Evolutionary conservation across 2,888 invertebrate genomes (phyloP), one percentile per base, ranked within the genome.

Genomic region (Galerucella calmariensis): DNA sequence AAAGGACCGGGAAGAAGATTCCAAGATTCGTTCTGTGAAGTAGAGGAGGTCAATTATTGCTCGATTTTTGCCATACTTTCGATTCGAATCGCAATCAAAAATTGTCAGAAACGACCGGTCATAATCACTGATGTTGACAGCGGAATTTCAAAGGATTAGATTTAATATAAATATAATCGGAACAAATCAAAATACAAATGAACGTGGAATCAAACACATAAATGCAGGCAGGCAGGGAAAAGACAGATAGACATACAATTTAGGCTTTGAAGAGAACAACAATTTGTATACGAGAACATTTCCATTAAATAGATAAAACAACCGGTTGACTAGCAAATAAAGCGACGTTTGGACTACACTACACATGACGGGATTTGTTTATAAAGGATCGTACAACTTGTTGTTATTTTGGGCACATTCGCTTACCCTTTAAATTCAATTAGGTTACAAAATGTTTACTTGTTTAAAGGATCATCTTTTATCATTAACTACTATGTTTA

Each of bases 1-100:
- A 74, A 81, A 82, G 83, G 82, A 76, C 75, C 72, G 72, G 61
- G 69, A 70, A 65, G 73, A 70, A 74, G 72, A 48, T 48, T 48
- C 48, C 0, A 48, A 12, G 48, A 78, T 75, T 71, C 74, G 51
- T 61, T 68, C 70, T 67, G 62, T 41, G 62, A 51, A 12, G 27
- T 20, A 11, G 59, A 59, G 20, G 59, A 12, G 59, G 59, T 24
- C 27, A 27, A 59, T 20, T 27, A 27, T 27, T 24, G 24, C 12
- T 27, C 27, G 62, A 41, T 62, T 62, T 61, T 62, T 61, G n/a
- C 24, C 4, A 59, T 51, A 2, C 27, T 27, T 5, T 3, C 27
- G 27, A 27, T 27, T 27, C 35, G 35, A 35, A 35, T 35, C 35
- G 35, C 35, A 35, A 35, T 35, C 35, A 35, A 35, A 35, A 35